Evolutionary conservation across 2,888 invertebrate species (phyloP).

Genomic region (Ligdia adustata): DNA sequence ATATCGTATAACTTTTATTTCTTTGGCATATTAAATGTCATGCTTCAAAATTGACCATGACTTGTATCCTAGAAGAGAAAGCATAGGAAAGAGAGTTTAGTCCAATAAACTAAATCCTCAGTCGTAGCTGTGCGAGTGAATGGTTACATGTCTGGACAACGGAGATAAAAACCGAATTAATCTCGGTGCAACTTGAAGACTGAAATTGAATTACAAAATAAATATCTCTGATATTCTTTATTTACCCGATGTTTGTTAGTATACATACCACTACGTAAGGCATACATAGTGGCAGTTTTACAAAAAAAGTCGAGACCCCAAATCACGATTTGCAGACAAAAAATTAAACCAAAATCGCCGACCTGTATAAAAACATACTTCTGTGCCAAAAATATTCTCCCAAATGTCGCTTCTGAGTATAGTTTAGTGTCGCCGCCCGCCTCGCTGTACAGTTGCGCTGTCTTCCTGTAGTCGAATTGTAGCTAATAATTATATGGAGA

Average conservation of each 20-base stretch:
- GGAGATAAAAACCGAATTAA: conserved; percentile 27
- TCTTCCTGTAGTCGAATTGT: conserved; percentile 66
- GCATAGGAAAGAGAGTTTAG: neutral
- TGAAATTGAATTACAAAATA: conserved; percentile 48
- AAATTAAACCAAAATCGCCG: conserved; percentile 28
- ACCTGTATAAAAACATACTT: conserved; percentile 31
- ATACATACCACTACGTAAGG: no score
- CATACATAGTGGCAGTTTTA: no score
- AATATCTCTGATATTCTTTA: conserved; percentile 33
- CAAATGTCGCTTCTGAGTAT: conserved; percentile 58
- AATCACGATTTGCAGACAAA: conserved; percentile 2
- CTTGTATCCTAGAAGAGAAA: conserved; percentile 10
- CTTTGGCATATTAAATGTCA: neutral
- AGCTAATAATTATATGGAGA: conserved; percentile 50
- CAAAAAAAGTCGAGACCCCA: no score
- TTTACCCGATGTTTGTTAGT: no score
- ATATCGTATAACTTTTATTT: conserved; percentile 2
- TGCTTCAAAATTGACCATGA: neutral
- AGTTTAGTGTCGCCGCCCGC: conserved; percentile 43
- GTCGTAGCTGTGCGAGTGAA: neutral
- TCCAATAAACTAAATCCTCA: neutral
- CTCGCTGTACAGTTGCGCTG: conserved; percentile 51
- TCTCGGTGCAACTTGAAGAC: conserved; percentile 53
- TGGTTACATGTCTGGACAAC: conserved; percentile 3
- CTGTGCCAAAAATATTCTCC: conserved; percentile 55